Percentiles rank a stretch among this genome's conserved stretches.
Evolutionary conservation across 2,888 invertebrate genomes (phyloP).

Genomic region (Alsophila aescularia): DNA sequence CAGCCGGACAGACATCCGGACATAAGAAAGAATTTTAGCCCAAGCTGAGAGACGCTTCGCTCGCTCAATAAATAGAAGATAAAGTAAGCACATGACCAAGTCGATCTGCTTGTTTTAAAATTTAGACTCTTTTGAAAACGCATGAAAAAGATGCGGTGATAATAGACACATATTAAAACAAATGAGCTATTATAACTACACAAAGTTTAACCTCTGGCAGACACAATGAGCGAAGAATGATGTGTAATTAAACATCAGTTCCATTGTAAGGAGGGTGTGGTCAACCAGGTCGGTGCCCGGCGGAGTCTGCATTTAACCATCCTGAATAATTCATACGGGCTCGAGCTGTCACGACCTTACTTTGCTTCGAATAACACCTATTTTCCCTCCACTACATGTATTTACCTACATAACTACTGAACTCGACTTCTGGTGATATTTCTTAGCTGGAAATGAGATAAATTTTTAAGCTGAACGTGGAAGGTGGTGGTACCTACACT

Average conservation of each 20-base stretch:
- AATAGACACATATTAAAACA: too few relatives aligned
- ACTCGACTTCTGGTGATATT: slow-evolving; percentile 31
- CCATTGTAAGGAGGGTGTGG: slow-evolving; percentile 50
- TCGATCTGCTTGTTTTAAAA: too few relatives aligned
- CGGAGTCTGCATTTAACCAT: slow-evolving; percentile 59
- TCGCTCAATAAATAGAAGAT: too few relatives aligned
- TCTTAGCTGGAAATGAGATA: slow-evolving; percentile 43
- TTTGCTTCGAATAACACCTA: slow-evolving; percentile 53
- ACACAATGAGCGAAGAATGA: slow-evolving; percentile 38
- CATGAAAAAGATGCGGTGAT: too few relatives aligned
- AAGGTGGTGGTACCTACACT: slow-evolving; percentile 44
- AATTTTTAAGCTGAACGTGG: slow-evolving; percentile 43
- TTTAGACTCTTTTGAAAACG: too few relatives aligned
- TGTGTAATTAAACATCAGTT: slow-evolving; percentile 42
- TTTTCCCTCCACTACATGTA: slow-evolving; percentile 33
- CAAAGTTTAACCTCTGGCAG: slow-evolving; percentile 30
- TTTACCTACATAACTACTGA: slow-evolving; percentile 28
- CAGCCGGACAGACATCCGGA: too few relatives aligned
- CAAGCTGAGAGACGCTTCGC: too few relatives aligned
- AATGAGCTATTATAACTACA: slow-evolving; percentile 14
- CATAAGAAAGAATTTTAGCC: too few relatives aligned
- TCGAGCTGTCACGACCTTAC: slow-evolving; percentile 61
- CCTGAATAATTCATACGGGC: slow-evolving; percentile 72
- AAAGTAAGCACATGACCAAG: too few relatives aligned
- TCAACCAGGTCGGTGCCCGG: slow-evolving; percentile 47